A percentile compares a stretch with the other conserved stretches of the same genome.
phyloP scores from a whole-genome alignment of 2,888 invertebrate genomes.

The Leptinotarsa peninsularis region DNA sequence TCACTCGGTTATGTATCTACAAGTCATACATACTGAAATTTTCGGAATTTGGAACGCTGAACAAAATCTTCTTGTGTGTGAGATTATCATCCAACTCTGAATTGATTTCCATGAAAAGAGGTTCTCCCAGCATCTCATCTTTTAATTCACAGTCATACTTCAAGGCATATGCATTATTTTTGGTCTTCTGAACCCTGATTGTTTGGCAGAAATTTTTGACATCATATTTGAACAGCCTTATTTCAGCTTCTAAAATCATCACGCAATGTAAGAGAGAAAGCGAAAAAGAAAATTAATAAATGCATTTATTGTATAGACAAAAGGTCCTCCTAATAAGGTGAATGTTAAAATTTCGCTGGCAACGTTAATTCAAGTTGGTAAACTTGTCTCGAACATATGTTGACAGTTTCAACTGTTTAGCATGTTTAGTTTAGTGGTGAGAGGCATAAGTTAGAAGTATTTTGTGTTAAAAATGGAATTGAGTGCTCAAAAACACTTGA shows the following conservation, averaged over 20 bases:
- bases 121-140: slow-evolving; percentile 26
- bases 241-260: slow-evolving; percentile 43
- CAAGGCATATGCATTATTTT: slow-evolving; percentile 25
- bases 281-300: too few species aligned
- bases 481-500: too few species aligned
- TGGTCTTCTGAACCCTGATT: slow-evolving; percentile 36
- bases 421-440: too few species aligned
- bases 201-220: slow-evolving; percentile 43
- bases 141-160: slow-evolving; percentile 42
- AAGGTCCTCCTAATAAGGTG: too few species aligned
- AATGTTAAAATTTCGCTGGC: too few species aligned
- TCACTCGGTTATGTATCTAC: not conserved
- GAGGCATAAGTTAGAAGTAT: too few species aligned
- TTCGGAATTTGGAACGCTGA: slow-evolving; percentile 38
- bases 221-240: slow-evolving; percentile 45
- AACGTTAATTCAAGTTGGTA: too few species aligned
- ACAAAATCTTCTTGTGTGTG: slow-evolving; percentile 46
- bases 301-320: too few species aligned
- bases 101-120: slow-evolving; percentile 44
- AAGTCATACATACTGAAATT: slow-evolving; percentile 41
- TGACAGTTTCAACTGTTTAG: too few species aligned
- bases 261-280: too few species aligned
- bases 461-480: too few species aligned
- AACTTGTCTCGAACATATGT: too few species aligned
- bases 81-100: slow-evolving; percentile 46